Evolutionary conservation across 2,113 vertebrate species (phyloP), one percentile per base, ranked within the genome.

Genomic region (Gymnorhina tibicen): DNA sequence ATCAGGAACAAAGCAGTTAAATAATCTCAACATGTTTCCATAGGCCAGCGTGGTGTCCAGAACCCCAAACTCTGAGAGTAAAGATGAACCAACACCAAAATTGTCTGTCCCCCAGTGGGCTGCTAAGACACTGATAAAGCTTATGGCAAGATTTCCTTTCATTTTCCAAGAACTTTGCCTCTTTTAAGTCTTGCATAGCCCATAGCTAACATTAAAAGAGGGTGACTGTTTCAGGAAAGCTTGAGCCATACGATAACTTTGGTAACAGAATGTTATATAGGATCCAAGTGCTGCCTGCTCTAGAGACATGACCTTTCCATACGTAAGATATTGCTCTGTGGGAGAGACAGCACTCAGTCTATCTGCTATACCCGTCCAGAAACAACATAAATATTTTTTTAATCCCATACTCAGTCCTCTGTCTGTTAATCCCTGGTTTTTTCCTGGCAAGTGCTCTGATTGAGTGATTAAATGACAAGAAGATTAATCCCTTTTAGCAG

Each of bases 1-100:
- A 37, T 30, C 1, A 2, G 32, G 20, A 77, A 86, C 46, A 73
- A 83, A 69, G 17, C 13, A 68, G 5, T n/a, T 69, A 52, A 77
- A 69, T 18, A 83, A 46, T 16, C 47, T 73, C 21, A 58, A 21
- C 15, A 18, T 19, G 22, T 63, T 72, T 64, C 58, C 73, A 6
- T 44, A 55, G 75, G 0, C 1, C 3, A 1, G 9, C 0, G 0
- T 22, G 3, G 10, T 72, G 18, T 72, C 47, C 44, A 79, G 55
- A 39, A 47, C 33, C 9, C 10, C 35, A 39, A 23, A 64, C 12
- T 67, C 50, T 39, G 33, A 82, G 10, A 72, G 33, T 67, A 52
- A 77, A 62, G 37, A 55, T 27, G 47, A 92, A 55, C 35, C 20
- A 66, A 63, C 37, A 59, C 30, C 70, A 82, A 82, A 79, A 10